phyloP scores from a whole-genome alignment of 2,113 vertebrate species.

The Hyperoodon ampullatus region DNA sequence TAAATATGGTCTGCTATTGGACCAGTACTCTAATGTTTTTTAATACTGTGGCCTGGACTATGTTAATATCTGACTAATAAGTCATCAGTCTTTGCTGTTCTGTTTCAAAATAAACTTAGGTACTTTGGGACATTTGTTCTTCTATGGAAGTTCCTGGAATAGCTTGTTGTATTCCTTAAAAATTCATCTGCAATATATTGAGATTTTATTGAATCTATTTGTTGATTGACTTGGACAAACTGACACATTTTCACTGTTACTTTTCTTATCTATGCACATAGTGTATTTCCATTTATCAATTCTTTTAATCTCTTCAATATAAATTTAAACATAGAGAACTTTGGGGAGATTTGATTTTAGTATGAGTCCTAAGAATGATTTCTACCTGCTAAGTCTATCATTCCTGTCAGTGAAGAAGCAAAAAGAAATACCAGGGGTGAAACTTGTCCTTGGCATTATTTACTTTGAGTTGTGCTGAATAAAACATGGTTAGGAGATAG shows the following conservation, averaged over 20 bases:
- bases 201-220: neutral
- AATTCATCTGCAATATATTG: neutral
- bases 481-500: neutral
- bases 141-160: neutral
- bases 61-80: neutral
- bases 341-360: neutral
- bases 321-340: neutral
- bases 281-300: neutral
- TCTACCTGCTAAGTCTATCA: neutral
- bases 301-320: neutral
- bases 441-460: neutral
- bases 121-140: neutral
- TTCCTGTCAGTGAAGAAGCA: neutral
- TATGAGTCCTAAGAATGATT: neutral
- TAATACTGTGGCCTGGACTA: neutral
- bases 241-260: neutral
- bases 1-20: neutral
- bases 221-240: neutral
- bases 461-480: neutral
- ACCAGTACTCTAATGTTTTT: neutral
- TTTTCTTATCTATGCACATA: neutral
- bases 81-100: neutral
- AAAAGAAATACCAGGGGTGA: neutral
- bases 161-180: neutral
- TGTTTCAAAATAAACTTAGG: neutral